Base-by-base conservation (phyloP, 2,888 invertebrate genomes). In the Malacosoma neustria region DNA sequence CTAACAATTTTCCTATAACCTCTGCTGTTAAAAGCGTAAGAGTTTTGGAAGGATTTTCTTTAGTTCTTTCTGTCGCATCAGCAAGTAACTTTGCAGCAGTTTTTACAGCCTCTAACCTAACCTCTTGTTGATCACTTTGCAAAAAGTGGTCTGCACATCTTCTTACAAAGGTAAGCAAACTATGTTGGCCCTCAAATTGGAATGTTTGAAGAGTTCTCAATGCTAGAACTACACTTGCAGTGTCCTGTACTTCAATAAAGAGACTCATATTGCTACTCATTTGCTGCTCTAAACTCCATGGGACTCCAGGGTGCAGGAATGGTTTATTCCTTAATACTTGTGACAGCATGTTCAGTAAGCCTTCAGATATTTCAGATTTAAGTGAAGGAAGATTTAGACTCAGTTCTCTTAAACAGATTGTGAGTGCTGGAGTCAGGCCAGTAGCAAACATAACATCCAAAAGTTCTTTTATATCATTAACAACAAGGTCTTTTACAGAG, bases 141-240 rank as follows among this genome's bases (percentile, higher is more conserved):
- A 99, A 82, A 64, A 95, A 98, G 68, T 94, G 91, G 59, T 98
- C 96, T 0, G 97, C 96, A 71, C 97, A 97, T 41, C 97, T 91
- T 46, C 93, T 90, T 0, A 98, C 96, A 84, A 98, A 98, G 47
- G 95, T 95, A 30, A 98, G 87, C 60, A 98, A 86, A 31, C 96
- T 95, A 43, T 82, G 79, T 61, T 96, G 94, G 1, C 95, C 95
- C 70, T 97, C 96, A 74, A 98, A 98, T 61, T 96, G 93, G 46
- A 93, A 93, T 1, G 90, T 94, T 3, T 98, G 98, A 7, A 99
- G 87, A 1, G 99, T 99, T 61, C 93, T 91, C 13, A 99, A 82
- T 0, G 99, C 99, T 32, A 99, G 82, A 1, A 98, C 96, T 38
- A 96, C 93, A 44, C 93, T 94, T 7, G 92, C 89, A 2, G 93